Evolutionary conservation across 2,888 invertebrate genomes (phyloP).

Genomic region (Cataglyphis rosenhaueri): DNA sequence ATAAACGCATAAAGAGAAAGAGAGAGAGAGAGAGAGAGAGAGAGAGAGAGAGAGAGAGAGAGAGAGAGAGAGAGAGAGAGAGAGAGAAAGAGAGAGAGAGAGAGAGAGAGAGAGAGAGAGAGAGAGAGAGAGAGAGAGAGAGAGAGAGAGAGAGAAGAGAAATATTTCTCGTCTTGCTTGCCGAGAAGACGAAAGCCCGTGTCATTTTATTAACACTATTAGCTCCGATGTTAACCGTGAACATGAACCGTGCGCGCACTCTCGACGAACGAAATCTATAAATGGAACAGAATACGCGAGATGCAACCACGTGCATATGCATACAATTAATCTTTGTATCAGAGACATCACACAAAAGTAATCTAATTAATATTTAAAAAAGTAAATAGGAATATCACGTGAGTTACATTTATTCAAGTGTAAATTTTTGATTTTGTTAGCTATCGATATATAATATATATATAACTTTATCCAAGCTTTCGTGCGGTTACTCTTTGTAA

Average conservation of each 20-base stretch:
- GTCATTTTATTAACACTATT: slow-evolving; percentile 54
- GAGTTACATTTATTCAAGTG: not conserved
- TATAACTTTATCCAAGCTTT: not conserved
- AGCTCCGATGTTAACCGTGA: slow-evolving; percentile 35
- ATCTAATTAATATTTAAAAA: not conserved
- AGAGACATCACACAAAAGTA: not conserved
- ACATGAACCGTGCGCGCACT: slow-evolving; percentile 25
- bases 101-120: not conserved
- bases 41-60: not conserved
- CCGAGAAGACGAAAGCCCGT: slow-evolving; percentile 32
- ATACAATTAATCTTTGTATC: not conserved
- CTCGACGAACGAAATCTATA: slow-evolving; percentile 16
- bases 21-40: too few species aligned
- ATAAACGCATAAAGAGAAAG: slow-evolving; percentile 22
- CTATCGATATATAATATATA: not conserved
- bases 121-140: not conserved
- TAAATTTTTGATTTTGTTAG: not conserved
- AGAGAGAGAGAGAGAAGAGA: not conserved
- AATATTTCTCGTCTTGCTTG: slow-evolving; percentile 34
- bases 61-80: not conserved
- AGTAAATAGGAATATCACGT: not conserved
- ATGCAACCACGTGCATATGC: not conserved
- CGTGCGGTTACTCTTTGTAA: slow-evolving; percentile 16
- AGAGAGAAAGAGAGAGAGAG: not conserved
- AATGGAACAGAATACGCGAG: slow-evolving; percentile 18